phyloP scores from a whole-genome alignment of 1,140 invertebrate genomes.

The Mycetomoellerius zeteki region DNA sequence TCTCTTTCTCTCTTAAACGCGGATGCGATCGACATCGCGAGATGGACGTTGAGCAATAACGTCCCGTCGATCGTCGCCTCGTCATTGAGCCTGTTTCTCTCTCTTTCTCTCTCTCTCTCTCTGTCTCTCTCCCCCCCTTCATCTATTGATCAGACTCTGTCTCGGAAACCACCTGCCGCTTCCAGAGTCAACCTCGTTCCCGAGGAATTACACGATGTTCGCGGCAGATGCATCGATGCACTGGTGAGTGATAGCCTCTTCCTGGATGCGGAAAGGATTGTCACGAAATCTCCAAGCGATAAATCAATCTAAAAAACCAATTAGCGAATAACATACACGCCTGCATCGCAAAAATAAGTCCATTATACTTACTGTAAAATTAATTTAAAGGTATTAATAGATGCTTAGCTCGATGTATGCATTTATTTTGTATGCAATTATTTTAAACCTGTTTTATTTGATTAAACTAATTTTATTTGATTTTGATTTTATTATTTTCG shows the following conservation, averaged over 20 bases:
- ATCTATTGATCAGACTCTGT: constrained; percentile 70
- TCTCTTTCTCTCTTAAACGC: constrained; percentile 12
- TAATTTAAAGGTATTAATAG: neutral
- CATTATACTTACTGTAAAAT: neutral
- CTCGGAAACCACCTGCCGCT: constrained; percentile 73
- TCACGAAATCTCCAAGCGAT: constrained; percentile 67
- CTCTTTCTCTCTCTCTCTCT: constrained; percentile 44
- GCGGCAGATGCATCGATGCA: constrained; percentile 64
- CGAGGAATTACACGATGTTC: constrained; percentile 75
- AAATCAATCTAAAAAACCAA: constrained; percentile 50
- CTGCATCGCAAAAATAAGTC: neutral
- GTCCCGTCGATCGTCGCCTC: constrained; percentile 47
- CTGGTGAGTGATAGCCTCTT: constrained; percentile 67
- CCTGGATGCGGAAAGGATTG: constrained; percentile 41
- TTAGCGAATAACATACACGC: constrained; percentile 20
- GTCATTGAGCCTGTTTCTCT: constrained; percentile 66
- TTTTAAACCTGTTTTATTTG: neutral
- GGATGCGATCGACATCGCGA: constrained; percentile 45
- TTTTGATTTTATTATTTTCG: neutral
- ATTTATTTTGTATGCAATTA: too few relatives aligned
- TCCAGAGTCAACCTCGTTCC: constrained; percentile 69
- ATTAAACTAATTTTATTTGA: neutral
- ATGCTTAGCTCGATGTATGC: too few relatives aligned
- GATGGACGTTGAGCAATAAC: constrained; percentile 54
- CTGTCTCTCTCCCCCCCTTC: constrained; percentile 16